Evolutionary conservation across 2,888 invertebrate species (phyloP), one percentile per base, ranked within the genome.

Genomic region (Lordiphosa andalusiaca): DNA sequence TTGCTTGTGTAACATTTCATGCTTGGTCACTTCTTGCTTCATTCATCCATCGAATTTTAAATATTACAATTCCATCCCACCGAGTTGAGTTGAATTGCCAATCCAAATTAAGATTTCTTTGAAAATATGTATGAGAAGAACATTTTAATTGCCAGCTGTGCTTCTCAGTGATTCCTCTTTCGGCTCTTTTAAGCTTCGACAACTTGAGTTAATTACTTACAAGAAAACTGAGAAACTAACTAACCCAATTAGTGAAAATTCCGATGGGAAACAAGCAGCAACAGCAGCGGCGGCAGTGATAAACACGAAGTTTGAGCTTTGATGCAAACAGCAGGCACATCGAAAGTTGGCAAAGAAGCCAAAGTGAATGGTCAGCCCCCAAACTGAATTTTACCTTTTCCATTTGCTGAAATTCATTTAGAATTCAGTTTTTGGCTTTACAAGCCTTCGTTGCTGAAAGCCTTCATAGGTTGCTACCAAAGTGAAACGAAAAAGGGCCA

Each of bases 191-290:
- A 51, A 61, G 64, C 64, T 54, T 67, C 59, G 62, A 47, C 51
- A 73, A 60, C 56, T 73, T 66, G 44, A 73, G 81, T 71, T 84
- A 77, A 77, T 84, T 83, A 73, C 66, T 67, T 39, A 80, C 72
- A 66, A 39, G 69, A 69, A 63, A 60, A 80, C 48, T 74, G 80
- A 66, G 71, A 76, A 76, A 68, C 77, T 77, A 30, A 68, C 84
- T 84, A 77, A 76, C 68, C 53, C 71, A 77, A 77, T 84, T 77
- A 77, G 81, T 35, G 47, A 44, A 54, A 53, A 59, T 57, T 48
- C 21, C 46, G 40, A 41, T 21, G 13, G 42, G 39, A 25, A 10
- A 23, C n/a, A 53, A 52, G 42, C 25, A 40, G 21, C 7, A 39
- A 47, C 23, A 16, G 53, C 21, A 16, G 25, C 42, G 33, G 41